Evolutionary conservation across 37 sponge, comb jelly and placozoan genomes (phyloP).

Genomic region (Oopsacas minuta): DNA sequence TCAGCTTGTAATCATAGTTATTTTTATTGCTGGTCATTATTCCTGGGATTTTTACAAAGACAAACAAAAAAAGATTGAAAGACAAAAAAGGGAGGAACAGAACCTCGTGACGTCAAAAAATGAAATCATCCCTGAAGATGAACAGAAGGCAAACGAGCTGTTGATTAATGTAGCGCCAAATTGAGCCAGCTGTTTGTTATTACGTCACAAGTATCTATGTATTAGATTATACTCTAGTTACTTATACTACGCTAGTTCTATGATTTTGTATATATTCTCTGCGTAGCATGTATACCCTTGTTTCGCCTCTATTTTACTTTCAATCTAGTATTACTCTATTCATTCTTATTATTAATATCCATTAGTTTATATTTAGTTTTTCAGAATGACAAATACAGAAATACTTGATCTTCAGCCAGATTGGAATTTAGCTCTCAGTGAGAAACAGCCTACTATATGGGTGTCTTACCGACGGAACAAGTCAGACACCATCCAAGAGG

Average conservation of each 20-base stretch:
- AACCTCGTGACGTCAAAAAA: background rate
- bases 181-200: too few relatives aligned
- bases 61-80: background rate
- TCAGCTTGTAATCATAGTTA: background rate
- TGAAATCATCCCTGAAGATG: background rate
- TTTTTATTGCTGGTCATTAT: background rate
- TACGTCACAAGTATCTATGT: too few relatives aligned
- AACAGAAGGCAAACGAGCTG: background rate
- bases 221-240: too few relatives aligned
- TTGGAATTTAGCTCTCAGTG: background rate
- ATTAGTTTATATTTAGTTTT: too few relatives aligned
- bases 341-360: background rate
- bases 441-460: background rate
- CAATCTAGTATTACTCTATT: background rate
- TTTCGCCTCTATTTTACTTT: background rate
- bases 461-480: slow-evolving; percentile 1
- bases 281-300: background rate
- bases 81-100: background rate
- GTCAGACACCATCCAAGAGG: background rate
- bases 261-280: too few relatives aligned
- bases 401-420: slow-evolving; percentile 7
- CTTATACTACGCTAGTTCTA: too few relatives aligned
- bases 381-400: background rate
- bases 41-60: background rate
- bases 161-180: background rate